phyloP scores from a whole-genome alignment of 2,797 vertebrate genomes.

The Sphenodon punctatus region DNA sequence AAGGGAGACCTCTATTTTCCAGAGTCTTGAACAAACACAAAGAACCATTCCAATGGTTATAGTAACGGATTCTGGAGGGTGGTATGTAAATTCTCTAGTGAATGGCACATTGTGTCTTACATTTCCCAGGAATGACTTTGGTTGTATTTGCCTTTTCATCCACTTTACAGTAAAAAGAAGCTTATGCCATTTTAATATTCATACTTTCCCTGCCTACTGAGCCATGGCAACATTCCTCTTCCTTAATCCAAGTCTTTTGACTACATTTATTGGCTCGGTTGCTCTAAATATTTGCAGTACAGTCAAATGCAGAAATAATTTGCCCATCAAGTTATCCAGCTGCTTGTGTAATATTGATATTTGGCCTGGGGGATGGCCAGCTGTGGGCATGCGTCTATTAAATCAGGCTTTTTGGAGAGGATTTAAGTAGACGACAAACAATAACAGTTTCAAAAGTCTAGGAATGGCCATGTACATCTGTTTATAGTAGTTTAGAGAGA shows the following conservation, averaged over 20 bases:
- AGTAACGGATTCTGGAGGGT: background rate
- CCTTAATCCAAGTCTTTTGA: too few species aligned
- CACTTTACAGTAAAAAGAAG: background rate
- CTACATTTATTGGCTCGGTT: background rate
- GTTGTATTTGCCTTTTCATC: slow-evolving; percentile 38
- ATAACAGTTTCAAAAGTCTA: too few species aligned
- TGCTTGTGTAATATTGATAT: background rate
- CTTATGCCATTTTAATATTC: background rate
- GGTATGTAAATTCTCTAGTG: slow-evolving; percentile 31
- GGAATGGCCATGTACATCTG: background rate
- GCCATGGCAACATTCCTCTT: too few species aligned
- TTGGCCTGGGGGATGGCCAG: background rate
- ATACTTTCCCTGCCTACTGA: slow-evolving; percentile 26
- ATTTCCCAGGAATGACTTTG: slow-evolving; percentile 2
- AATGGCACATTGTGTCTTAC: background rate
- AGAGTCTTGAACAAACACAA: background rate
- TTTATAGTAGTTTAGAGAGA: background rate
- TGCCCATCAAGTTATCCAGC: background rate
- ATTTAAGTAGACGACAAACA: background rate
- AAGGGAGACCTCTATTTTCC: slow-evolving; percentile 9
- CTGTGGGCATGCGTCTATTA: background rate
- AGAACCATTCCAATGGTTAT: slow-evolving; percentile 6
- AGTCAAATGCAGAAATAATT: background rate
- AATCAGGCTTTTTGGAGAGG: background rate
- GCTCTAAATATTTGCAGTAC: background rate